Evolutionary conservation across 2,113 vertebrate species (phyloP), one percentile per base, ranked within the genome.

Genomic region (Danionella cerebrum): DNA sequence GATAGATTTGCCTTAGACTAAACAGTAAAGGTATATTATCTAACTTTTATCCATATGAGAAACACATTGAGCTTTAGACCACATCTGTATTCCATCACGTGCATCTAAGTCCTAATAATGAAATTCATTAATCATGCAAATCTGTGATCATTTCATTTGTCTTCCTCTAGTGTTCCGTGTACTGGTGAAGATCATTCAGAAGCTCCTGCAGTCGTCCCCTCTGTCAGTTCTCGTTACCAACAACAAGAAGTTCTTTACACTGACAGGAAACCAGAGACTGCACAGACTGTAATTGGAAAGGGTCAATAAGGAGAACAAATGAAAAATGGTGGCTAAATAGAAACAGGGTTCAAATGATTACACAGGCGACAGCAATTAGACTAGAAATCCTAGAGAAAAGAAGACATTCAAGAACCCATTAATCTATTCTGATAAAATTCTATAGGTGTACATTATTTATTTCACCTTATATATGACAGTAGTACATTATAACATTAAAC

Each of bases 291-390:
- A 84, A 88, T 89, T 86, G 85, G 82, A 85, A 83, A 75, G 73
- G 84, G 82, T 87, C 85, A 86, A 86, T 86, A 85, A 76, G 79
- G 82, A 84, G 76, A 73, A 65, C 77, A 86, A 85, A 89, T 88
- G 85, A 82, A 77, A 85, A 83, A 78, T 76, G 82, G 83, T 79
- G 78, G 80, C 70, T 76, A 74, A 82, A 84, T 83, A 65, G 79
- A 81, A 71, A 78, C 76, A 65, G 69, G 79, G 64, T 80, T 72
- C 76, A 83, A 79, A 78, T 77, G 79, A 81, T 76, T 71, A 70
- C 77, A 78, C 73, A 74, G 18, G 18, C 9, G 38, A 55, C 67
- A 57, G 66, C 14, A 59, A 74, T 73, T 53, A 64, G 55, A 77
- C 25, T 60, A 4, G 64, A 67, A 71, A 25, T 41, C 8, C 42